Base-by-base conservation (phyloP, 2,113 vertebrate genomes). In the Regulus satrapa region DNA sequence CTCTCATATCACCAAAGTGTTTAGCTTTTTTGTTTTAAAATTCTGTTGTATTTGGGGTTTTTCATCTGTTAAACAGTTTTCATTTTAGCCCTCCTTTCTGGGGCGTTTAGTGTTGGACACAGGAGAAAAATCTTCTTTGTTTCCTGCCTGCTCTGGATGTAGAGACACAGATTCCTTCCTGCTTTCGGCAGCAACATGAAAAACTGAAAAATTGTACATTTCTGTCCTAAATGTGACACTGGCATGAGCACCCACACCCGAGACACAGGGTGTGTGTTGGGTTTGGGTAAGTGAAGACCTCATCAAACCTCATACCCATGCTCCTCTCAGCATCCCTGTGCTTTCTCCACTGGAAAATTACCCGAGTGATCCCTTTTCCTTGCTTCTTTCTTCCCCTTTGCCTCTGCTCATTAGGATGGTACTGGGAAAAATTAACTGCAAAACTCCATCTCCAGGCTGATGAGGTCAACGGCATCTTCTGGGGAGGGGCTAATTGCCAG, bases 401-500 rank as follows among this genome's bases (percentile, higher is more conserved):
- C 68, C 43, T 74, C 46, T 19, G 29, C 46, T 94, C 68, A 66
- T 82, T 48, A 89, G 83, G 56, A 58, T 16, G 20, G 31, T 7
- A 73, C n/a, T 1, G 19, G 54, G 26, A 76, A 89, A 83, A 92
- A 91, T 68, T 56, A 92, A 59, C 80, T 63, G 83, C 0, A 1
- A 81, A 82, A 73, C 43, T 88, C 85, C 34, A 7, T 83, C 77
- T 88, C 59, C 3, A 4, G 31, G 58, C 51, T 93, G 90, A 94
- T 77, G 77, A 91, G 89, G 89, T 96, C 89, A 91, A 48, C 0
- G 9, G 66, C 85, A 73, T 82, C 88, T 97, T 96, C 90, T 96
- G 80, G 96, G 88, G 86, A 88, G 86, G 84, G 81, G 63, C 80
- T 94, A 94, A 96, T 89, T 92, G 94, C 77, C 45, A 77, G 93